These are phyloP conservation scores for Agonum fuliginosum DNA, from an alignment of 2,888 invertebrate genomes.

Conservation along the genomic window DNA sequence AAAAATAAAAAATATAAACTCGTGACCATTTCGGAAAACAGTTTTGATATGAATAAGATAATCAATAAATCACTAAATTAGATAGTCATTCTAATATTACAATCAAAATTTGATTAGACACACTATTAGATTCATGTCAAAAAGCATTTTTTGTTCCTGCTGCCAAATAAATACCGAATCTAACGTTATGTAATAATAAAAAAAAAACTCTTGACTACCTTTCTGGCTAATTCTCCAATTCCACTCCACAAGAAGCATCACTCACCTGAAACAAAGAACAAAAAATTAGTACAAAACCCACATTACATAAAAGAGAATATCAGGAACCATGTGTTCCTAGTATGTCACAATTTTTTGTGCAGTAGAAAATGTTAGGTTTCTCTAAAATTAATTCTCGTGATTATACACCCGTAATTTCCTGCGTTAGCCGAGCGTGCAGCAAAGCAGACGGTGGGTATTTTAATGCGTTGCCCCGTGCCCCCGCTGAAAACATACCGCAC, in stretches of 20 bases:
- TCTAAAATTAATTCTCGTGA: constrained; percentile 48
- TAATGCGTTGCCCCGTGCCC: constrained; percentile 1
- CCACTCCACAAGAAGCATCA: neutral
- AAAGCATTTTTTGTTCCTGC: neutral
- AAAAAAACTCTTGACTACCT: too few relatives aligned
- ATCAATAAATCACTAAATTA: neutral
- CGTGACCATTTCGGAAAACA: neutral
- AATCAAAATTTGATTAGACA: neutral
- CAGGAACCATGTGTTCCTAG: constrained; percentile 34
- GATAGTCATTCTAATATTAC: neutral
- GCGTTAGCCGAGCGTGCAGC: constrained; percentile 34
- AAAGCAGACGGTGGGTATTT: neutral
- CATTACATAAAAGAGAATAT: constrained; percentile 4
- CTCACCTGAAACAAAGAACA: constrained; percentile 42
- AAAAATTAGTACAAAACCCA: constrained; percentile 10
- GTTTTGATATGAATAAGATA: neutral
- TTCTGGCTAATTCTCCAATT: too few relatives aligned
- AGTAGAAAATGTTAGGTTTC: constrained; percentile 44
- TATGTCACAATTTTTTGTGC: constrained; percentile 33
- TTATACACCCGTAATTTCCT: constrained; percentile 44
- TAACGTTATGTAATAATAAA: too few relatives aligned
- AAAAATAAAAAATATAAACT: neutral
- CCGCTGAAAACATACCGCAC: constrained; percentile 15
- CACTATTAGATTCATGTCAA: neutral
- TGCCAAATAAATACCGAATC: too few relatives aligned